Conservation (phyloP, 1,140 invertebrate genomes). For the Streblospio benedicti region DNA sequence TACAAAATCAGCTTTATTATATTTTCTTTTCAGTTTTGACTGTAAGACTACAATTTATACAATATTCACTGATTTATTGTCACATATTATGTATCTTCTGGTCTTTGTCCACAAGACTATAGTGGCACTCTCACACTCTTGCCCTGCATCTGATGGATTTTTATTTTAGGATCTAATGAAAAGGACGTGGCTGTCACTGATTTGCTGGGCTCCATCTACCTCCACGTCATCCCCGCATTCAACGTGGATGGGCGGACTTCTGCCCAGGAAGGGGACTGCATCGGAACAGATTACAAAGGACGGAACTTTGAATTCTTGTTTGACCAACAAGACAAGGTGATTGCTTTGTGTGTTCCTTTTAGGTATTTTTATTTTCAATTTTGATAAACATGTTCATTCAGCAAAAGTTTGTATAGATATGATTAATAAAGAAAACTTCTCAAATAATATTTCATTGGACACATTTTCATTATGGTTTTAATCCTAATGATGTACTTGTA, state of each 20-base stretch:
- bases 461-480: too few species aligned
- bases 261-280: conserved; percentile 75
- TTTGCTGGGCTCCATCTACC: conserved; percentile 78
- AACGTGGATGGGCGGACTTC: conserved; percentile 76
- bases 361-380: background rate
- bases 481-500: too few species aligned
- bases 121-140: background rate
- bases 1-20: conserved; percentile 13
- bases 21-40: background rate
- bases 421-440: too few species aligned
- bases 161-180: conserved; percentile 49
- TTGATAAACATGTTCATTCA: too few species aligned
- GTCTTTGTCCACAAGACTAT: background rate
- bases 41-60: background rate
- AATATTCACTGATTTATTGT: background rate
- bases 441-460: too few species aligned
- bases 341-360: background rate
- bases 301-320: too few species aligned
- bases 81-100: background rate
- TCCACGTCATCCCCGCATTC: conserved; percentile 78
- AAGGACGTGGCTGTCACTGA: conserved; percentile 71
- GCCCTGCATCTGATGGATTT: background rate
- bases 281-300: conserved; percentile 60
- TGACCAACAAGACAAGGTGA: background rate
- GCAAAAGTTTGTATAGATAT: too few species aligned